These are phyloP conservation scores for Carposina sasakii DNA, from an alignment of 1,140 invertebrate species.

Conservation along the genomic window DNA sequence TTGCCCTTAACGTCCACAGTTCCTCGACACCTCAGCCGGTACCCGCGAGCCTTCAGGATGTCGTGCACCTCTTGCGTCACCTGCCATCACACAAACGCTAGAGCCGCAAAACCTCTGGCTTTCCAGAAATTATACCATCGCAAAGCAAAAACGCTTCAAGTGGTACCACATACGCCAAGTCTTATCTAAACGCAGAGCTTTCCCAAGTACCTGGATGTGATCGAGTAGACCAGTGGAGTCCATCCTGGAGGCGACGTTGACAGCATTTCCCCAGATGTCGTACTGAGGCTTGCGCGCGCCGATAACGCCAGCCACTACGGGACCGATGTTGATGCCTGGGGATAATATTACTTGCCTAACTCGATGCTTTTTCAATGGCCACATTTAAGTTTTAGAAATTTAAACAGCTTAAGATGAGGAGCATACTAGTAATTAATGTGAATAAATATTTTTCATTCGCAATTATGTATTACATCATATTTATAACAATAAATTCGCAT, in stretches of 20 bases:
- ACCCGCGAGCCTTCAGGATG: constrained; percentile 82
- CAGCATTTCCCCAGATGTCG: constrained; percentile 95
- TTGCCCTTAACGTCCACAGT: constrained; percentile 94
- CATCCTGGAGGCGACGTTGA: constrained; percentile 94
- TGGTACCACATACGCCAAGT: constrained; percentile 63
- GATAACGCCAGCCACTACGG: constrained; percentile 96
- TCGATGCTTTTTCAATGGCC: too few species aligned
- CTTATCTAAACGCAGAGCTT: too few species aligned
- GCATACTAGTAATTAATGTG: too few species aligned
- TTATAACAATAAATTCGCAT: too few species aligned
- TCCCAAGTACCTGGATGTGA: constrained; percentile 87
- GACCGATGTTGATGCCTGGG: constrained; percentile 93
- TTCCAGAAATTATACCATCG: too few species aligned
- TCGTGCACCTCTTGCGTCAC: constrained; percentile 91
- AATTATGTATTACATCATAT: too few species aligned
- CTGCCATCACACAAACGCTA: constrained; percentile 70
- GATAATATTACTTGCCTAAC: constrained; percentile 11
- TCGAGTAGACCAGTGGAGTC: constrained; percentile 88
- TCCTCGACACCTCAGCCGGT: constrained; percentile 84
- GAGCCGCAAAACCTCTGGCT: too few species aligned
- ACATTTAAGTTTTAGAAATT: too few species aligned
- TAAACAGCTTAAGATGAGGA: too few species aligned
- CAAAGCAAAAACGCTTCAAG: too few species aligned
- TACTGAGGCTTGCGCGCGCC: constrained; percentile 92
- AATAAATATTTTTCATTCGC: too few species aligned